phyloP scores from a whole-genome alignment of 2,797 vertebrate species.

The Catharus ustulatus region DNA sequence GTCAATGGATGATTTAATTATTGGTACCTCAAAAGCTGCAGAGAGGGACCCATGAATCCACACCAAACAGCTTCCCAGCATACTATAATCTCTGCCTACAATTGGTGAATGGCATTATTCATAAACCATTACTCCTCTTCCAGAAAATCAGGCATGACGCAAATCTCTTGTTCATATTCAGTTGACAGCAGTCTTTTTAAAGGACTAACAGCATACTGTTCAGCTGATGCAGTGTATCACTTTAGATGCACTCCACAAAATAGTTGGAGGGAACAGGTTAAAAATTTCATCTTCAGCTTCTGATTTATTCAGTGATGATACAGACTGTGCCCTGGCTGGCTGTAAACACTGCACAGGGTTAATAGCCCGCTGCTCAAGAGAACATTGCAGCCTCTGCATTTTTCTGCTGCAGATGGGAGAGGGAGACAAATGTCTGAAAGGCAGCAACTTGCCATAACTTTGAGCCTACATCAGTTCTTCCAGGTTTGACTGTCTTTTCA shows the following conservation, averaged over 20 bases:
- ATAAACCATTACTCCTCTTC: not conserved
- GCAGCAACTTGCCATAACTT: not conserved
- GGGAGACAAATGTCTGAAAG: not conserved
- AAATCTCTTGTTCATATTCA: not conserved
- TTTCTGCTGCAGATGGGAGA: not conserved
- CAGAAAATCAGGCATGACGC: not conserved
- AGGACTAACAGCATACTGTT: not conserved
- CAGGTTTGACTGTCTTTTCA: not conserved
- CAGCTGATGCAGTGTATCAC: not conserved
- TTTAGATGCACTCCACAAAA: not conserved
- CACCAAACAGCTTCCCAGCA: fast-evolving
- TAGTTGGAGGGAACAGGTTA: not conserved
- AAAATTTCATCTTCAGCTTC: not conserved
- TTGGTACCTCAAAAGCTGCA: not conserved
- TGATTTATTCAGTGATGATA: not conserved
- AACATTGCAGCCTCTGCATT: not conserved
- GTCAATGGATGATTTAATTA: not conserved
- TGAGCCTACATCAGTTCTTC: not conserved
- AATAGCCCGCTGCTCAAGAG: not conserved
- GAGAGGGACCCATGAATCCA: not conserved
- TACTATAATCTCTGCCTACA: not conserved
- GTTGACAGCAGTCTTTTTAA: not conserved
- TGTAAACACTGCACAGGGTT: not conserved
- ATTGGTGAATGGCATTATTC: not conserved
- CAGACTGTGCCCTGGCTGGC: not conserved